Base-by-base conservation (phyloP, 2,113 vertebrate genomes). In the Lophius piscatorius region DNA sequence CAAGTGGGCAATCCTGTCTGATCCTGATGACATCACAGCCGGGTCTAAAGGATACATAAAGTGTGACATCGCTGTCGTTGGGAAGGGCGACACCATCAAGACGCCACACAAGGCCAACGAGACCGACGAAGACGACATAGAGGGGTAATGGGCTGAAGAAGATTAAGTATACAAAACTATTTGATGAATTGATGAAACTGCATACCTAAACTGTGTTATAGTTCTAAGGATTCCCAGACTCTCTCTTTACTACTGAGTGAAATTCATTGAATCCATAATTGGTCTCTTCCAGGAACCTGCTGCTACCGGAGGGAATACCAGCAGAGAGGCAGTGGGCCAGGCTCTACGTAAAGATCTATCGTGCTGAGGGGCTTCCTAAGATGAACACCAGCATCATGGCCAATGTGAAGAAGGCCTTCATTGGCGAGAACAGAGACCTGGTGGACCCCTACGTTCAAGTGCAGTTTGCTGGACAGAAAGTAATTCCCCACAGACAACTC, bases 351-450 rank as follows among this genome's bases (percentile, higher is more conserved):
- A 97, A 94, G 86, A 92, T 99, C 73, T 95, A 95, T 70, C 88
- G 94, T 0, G 97, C 97, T 0, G 97, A 98, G 63, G 97, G 97
- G 0, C 91, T 99, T 29, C 97, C 97, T 0, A 94, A 97, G 5
- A 99, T 98, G 96, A 99, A 99, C 91, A 95, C 96, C 38, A 98
- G 90, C 90, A 94, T 99, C 66, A 98, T 99, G 97, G 97, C 97
- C 52, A 99, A 99, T 0, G 90, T 99, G 74, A 99, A 99, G 90
- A 99, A 99, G 81, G 97, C 97, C 0, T 93, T 99, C 45, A 99
- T 93, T 0, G 97, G 97, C 1, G 97, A 99, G 51, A 98, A 95
- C 90, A 95, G 96, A 80, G 97, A 99, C 81, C 84, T 99, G 44
- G 95, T 98, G 1, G 97, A 99, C 68, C 97, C 97, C 22, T 99